A percentile compares a stretch with the other conserved stretches of the same genome.
phyloP scores from a whole-genome alignment of 2,888 invertebrate genomes.

The Philhelius pedissequus region DNA sequence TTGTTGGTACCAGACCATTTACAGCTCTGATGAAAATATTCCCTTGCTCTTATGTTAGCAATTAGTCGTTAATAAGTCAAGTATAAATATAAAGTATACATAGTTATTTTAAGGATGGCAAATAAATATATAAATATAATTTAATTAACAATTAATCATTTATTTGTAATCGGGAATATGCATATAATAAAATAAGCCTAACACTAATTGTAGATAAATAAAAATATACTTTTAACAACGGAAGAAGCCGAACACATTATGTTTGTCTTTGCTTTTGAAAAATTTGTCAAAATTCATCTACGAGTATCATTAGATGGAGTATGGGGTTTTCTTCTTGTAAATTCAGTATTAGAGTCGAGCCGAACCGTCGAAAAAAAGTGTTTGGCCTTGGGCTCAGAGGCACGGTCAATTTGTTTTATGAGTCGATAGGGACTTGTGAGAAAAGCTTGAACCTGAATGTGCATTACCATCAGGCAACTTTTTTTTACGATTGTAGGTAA shows the following conservation, averaged over 20 bases:
- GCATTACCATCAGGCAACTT: no score
- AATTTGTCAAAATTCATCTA: no score
- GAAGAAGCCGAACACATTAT: neutral
- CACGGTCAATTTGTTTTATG: no score
- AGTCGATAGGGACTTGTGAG: no score
- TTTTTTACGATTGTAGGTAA: no score
- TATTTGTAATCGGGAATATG: neutral
- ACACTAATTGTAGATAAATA: no score
- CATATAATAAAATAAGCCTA: neutral
- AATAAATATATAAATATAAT: neutral
- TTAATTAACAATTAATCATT: neutral
- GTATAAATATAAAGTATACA: neutral
- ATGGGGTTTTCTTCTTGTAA: no score
- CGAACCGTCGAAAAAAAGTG: no score
- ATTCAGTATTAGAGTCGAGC: no score
- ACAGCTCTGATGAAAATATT: neutral
- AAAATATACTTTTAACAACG: neutral
- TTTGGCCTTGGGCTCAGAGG: no score
- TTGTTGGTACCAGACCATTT: neutral
- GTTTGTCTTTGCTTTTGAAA: neutral
- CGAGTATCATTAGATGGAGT: no score
- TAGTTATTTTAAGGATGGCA: neutral
- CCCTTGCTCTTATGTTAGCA: neutral
- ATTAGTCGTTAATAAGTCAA: conserved; percentile 3
- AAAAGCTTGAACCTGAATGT: no score